Evolutionary conservation across 2,888 invertebrate genomes (phyloP), one percentile per base, ranked within the genome.

Genomic region (Chrysomela aeneicollis): DNA sequence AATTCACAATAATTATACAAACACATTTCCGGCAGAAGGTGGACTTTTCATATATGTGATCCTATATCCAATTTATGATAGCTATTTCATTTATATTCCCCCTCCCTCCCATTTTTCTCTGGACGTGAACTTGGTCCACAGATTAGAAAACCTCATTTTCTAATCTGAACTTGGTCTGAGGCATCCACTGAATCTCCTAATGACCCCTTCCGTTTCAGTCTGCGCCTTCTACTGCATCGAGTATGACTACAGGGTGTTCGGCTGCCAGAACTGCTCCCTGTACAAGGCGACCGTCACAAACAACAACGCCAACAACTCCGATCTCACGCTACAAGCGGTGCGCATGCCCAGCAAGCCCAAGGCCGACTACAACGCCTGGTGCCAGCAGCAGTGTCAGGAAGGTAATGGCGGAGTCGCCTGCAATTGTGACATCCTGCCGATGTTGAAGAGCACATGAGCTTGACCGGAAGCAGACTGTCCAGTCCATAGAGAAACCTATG

Each of bases 391-490:
- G 74, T 92, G 91, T 79, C 82, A 85, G 37, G 86, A 86, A 74
- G 91, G 90, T 1, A 88, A 90, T 71, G 92, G 92, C 61, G 92
- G 92, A n/a, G 87, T 88, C 22, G 90, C 91, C 68, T 92, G 92
- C 84, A 89, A 90, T 81, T 92, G 92, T 81, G 89, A 91, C 82
- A 84, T 90, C 61, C 83, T 88, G 52, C 91, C 91, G 1, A 87
- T 89, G 75, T 69, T 42, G 15, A 42, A 42, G 15, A n/a, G n/a
- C 42, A 42, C 15, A 62, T 57, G 26, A 26, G 26, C 26, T 26
- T n/a, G n/a, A n/a, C n/a, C n/a, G n/a, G n/a, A n/a, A n/a, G n/a
- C n/a, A n/a, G n/a, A n/a, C n/a, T n/a, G n/a, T n/a, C n/a, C n/a
- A n/a, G n/a, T n/a, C 17, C n/a, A 17, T 42, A 15, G 2, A 15